Conservation (phyloP, 2,113 vertebrate species). For the Lipophrys pholis region DNA sequence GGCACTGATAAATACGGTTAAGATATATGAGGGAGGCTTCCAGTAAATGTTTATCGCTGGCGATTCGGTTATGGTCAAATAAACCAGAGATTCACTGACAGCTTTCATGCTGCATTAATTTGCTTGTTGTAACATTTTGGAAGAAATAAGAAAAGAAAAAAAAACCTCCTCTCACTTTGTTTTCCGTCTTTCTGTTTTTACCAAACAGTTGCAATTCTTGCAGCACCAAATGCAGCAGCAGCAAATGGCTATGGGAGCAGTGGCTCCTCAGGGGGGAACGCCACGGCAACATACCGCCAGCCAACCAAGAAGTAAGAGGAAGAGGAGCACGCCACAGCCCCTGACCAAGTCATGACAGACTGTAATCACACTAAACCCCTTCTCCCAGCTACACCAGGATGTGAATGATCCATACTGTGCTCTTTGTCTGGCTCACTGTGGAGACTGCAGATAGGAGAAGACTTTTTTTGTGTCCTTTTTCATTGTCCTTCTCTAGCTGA, state of each 20-base stretch:
- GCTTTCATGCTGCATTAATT: conserved; percentile 2
- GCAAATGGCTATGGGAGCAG: conserved; percentile 92
- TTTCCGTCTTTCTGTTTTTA: conserved; percentile 49
- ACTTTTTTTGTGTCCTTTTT: conserved; percentile 35
- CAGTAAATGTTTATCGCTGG: conserved; percentile 9
- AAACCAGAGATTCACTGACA: not conserved
- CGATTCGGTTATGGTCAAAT: too few species aligned
- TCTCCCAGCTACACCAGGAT: conserved; percentile 57
- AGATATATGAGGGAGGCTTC: not conserved
- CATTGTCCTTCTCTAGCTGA: conserved; percentile 74
- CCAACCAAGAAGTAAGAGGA: conserved; percentile 97
- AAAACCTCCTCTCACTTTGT: conserved; percentile 14
- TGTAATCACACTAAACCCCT: conserved; percentile 40
- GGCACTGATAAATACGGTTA: not conserved
- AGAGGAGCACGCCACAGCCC: conserved; percentile 86
- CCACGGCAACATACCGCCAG: conserved; percentile 91
- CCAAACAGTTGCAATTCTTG: conserved; percentile 94
- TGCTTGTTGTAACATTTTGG: not conserved
- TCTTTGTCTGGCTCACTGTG: conserved; percentile 70
- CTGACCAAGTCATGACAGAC: conserved; percentile 83
- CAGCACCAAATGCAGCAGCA: conserved; percentile 96
- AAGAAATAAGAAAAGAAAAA: too few species aligned
- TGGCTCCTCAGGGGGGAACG: conserved; percentile 84
- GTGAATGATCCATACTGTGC: conserved; percentile 77
- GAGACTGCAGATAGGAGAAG: conserved; percentile 57